Conservation (phyloP, 1,140 invertebrate genomes). For the Cydia splendana region DNA sequence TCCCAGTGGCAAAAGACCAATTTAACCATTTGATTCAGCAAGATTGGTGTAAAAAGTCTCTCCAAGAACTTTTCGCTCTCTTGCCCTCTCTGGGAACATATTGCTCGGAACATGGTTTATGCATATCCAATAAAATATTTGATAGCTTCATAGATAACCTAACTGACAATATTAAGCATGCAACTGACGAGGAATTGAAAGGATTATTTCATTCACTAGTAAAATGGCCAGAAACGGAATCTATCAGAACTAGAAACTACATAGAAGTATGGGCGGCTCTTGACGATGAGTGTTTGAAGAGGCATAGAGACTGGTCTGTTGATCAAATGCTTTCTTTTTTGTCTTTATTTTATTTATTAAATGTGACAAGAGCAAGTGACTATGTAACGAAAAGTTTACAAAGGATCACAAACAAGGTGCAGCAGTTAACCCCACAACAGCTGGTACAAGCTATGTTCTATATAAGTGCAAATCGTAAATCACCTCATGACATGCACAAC, state of each 20-base stretch:
- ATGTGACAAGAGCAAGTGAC: constrained; percentile 61
- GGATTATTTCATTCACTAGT: constrained; percentile 66
- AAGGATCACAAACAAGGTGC: constrained; percentile 73
- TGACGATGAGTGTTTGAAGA: constrained; percentile 78
- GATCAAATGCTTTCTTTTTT: constrained; percentile 75
- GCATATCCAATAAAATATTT: constrained; percentile 67
- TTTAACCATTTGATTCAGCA: constrained; percentile 47
- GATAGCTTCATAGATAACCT: constrained; percentile 73
- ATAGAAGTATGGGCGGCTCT: constrained; percentile 80
- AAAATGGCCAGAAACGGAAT: constrained; percentile 67
- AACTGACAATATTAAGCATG: constrained; percentile 69
- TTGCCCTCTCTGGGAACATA: constrained; percentile 68
- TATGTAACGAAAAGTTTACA: constrained; percentile 75
- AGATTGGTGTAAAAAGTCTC: constrained; percentile 56
- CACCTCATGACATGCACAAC: constrained; percentile 79
- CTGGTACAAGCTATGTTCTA: constrained; percentile 80
- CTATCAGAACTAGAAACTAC: constrained; percentile 74
- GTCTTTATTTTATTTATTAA: constrained; percentile 78
- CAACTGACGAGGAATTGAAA: constrained; percentile 73
- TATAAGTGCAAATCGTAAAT: constrained; percentile 73
- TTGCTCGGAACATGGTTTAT: constrained; percentile 62
- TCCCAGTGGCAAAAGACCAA: constrained; percentile 42
- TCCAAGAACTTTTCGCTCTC: constrained; percentile 56
- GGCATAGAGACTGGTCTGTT: constrained; percentile 61
- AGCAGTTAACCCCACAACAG: constrained; percentile 74